Evolutionary conservation across 2,888 invertebrate species (phyloP), one percentile per base, ranked within the genome.

Genomic region (Idaea aversata): DNA sequence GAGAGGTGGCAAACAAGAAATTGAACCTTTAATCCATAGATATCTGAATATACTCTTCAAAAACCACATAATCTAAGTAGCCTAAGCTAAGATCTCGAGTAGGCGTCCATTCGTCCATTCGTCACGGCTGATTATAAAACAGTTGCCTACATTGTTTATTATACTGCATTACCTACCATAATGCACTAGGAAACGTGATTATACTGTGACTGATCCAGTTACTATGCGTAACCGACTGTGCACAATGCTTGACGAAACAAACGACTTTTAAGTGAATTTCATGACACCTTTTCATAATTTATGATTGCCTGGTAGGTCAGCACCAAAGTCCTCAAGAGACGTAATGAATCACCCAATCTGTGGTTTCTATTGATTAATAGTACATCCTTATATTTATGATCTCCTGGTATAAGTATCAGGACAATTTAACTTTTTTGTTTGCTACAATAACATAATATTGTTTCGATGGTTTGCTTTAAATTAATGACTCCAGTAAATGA

Each of bases 181-280:
- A 71, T 70, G 67, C 66, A 67, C 65, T 63, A 70, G 67, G 71
- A 70, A 71, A 66, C 65, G 69, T 69, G 67, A 70, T 73, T 68
- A 68, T 62, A 68, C 70, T 69, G 71, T 69, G 70, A 70, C 73
- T 67, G 66, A 73, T 73, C 63, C 47, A 47, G 47, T 47, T 47
- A 47, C 47, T 47, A 47, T 47, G 47, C 47, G 47, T 47, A 47
- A 47, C 47, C 47, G 47, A 10, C 47, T 13, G 47, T 10, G 47
- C 10, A 47, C 47, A 10, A 47, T 47, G 13, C 7, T 13, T 47
- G 47, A 47, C 25, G 47, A 7, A 13, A 10, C 47, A 5, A 13
- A 13, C 47, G 47, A 47, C 47, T n/a, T n/a, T n/a, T n/a, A n/a
- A 47, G 10, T 13, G 13, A 47, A 13, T 47, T 47, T 47, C 4